These are phyloP conservation scores for Syncerus caffer DNA, from an alignment of 2,797 vertebrate species.

Conservation along the genomic window DNA sequence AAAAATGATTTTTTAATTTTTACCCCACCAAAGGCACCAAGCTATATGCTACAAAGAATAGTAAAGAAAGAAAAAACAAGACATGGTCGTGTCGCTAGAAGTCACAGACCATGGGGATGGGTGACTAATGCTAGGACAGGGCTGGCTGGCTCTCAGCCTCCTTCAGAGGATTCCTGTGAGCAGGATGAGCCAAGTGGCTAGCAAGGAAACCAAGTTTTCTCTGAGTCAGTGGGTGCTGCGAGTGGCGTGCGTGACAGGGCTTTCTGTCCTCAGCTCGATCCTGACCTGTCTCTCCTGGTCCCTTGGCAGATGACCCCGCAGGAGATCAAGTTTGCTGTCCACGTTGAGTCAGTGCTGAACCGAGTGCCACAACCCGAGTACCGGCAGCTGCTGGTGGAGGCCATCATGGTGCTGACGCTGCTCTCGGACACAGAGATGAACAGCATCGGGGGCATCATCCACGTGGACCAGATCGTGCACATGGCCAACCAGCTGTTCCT, in stretches of 20 bases:
- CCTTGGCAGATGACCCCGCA: conserved; percentile 92
- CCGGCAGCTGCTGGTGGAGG: conserved; percentile 96
- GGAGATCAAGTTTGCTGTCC: conserved; percentile 98
- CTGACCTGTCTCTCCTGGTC: not conserved
- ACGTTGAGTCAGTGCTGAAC: conserved; percentile 97
- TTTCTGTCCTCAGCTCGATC: not conserved
- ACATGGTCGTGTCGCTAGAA: not conserved
- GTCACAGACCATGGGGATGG: not conserved
- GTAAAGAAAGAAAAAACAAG: not conserved
- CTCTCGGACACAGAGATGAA: conserved; percentile 92
- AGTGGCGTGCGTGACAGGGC: not conserved
- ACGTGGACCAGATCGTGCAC: conserved; percentile 93
- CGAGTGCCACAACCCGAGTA: conserved; percentile 97
- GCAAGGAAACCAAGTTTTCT: not conserved
- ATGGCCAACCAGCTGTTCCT: conserved; percentile 95
- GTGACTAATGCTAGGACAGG: not conserved
- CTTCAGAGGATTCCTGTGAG: not conserved
- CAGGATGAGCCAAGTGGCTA: not conserved
- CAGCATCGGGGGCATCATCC: conserved; percentile 94
- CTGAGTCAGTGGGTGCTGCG: not conserved
- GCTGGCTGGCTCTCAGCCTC: not conserved
- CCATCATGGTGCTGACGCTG: conserved; percentile 92
- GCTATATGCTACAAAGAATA: not conserved
- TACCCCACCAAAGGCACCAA: not conserved
- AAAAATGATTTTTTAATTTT: not conserved